These are phyloP conservation scores for Sebastes trivittatus DNA, from an alignment of 2,797 vertebrate genomes.

Conservation along the genomic window DNA sequence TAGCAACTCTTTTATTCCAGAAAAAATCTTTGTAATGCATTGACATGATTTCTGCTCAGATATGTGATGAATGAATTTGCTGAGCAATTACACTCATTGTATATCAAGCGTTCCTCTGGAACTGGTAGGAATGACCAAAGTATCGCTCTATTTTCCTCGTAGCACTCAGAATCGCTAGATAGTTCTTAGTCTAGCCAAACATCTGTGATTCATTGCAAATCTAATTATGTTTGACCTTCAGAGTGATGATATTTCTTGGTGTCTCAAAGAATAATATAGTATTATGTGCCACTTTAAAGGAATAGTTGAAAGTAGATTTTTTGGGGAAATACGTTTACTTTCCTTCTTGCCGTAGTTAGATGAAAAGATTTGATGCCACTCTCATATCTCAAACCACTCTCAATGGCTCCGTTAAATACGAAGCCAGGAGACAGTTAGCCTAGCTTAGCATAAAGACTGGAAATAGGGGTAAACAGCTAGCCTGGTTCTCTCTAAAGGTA, in stretches of 20 bases:
- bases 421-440: background rate
- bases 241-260: background rate
- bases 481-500: background rate
- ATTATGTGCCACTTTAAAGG: conserved; percentile 2
- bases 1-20: background rate
- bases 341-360: background rate
- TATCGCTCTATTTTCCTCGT: background rate
- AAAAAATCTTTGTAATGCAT: background rate
- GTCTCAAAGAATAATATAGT: background rate
- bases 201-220: conserved; percentile 1
- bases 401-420: background rate
- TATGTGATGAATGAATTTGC: background rate
- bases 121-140: background rate
- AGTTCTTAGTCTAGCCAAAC: background rate
- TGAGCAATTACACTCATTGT: background rate
- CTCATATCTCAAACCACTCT: background rate
- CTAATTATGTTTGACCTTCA: conserved; percentile 2
- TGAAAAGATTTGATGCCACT: background rate
- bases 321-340: background rate
- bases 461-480: background rate
- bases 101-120: background rate
- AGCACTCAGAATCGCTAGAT: background rate
- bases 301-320: background rate
- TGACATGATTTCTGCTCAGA: background rate
- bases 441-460: background rate